Percentiles rank a stretch among this genome's conserved stretches.
These are phyloP conservation scores for Drosophila formosana DNA, from an alignment of 2,888 invertebrate genomes.

Conservation along the genomic window DNA sequence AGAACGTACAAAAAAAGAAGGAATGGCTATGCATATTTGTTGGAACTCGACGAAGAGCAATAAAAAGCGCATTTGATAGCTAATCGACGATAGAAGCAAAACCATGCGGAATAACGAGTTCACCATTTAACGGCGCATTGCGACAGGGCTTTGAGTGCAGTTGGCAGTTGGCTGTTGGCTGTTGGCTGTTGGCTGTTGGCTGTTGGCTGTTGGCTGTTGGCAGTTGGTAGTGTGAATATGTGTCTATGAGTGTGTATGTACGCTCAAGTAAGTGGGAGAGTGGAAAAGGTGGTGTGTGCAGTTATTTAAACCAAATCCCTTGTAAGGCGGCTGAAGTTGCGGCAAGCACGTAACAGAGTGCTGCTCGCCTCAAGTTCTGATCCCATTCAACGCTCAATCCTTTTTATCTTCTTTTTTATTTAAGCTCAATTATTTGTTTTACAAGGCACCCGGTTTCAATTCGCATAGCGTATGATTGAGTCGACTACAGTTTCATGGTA, in stretches of 20 bases:
- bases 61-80: constrained; percentile 22
- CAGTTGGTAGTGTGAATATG: neutral
- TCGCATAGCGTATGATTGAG: constrained; percentile 19
- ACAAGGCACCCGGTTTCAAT: constrained; percentile 33
- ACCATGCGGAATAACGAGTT: constrained; percentile 28
- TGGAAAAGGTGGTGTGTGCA: constrained; percentile 45
- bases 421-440: constrained; percentile 63
- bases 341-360: constrained; percentile 62
- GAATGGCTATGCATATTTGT: constrained; percentile 57
- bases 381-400: neutral
- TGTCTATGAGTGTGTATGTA: neutral
- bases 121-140: constrained; percentile 47
- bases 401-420: constrained; percentile 37
- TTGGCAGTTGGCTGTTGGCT: constrained; percentile 5
- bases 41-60: constrained; percentile 4
- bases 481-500: constrained; percentile 31
- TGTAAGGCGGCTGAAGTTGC: constrained; percentile 60
- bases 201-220: constrained; percentile 1
- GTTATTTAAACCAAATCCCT: constrained; percentile 71
- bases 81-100: constrained; percentile 42
- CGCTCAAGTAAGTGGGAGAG: constrained; percentile 18
- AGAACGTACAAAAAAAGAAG: constrained; percentile 18
- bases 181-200: neutral
- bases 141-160: constrained; percentile 41
- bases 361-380: neutral